Percentiles rank a stretch among this genome's conserved stretches.
Evolutionary conservation across 2,888 invertebrate genomes (phyloP).

Genomic region (Acrocyrtus sp.): DNA sequence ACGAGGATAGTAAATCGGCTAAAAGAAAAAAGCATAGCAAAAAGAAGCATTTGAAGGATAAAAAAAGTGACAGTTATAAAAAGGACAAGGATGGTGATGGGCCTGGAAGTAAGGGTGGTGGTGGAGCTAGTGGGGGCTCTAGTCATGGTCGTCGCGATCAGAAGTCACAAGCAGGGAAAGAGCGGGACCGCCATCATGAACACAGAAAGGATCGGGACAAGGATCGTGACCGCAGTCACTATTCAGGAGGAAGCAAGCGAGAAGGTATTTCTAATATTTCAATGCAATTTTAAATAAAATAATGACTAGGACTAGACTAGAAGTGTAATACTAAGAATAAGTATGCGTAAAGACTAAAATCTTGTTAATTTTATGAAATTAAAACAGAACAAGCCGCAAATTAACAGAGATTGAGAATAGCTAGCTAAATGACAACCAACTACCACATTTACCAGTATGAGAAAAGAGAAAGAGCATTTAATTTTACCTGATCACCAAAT

Average conservation of each 20-base stretch:
- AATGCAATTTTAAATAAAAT: no score
- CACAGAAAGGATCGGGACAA: slow-evolving; percentile 27
- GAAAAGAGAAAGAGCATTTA: no score
- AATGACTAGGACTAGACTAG: no score
- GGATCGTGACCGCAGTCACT: slow-evolving; percentile 9
- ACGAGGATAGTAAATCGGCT: slow-evolving; percentile 37
- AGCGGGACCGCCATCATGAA: slow-evolving; percentile 20
- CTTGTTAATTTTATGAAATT: no score
- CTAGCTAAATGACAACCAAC: no score
- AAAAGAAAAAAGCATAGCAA: slow-evolving; percentile 41
- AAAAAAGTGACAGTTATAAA: slow-evolving; percentile 40
- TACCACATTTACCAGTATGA: no score
- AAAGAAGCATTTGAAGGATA: slow-evolving; percentile 38
- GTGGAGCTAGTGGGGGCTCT: slow-evolving; percentile 24
- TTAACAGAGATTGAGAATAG: no score
- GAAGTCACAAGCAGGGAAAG: slow-evolving; percentile 1
- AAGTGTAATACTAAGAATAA: no score
- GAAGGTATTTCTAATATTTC: no score
- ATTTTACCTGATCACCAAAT: no score
- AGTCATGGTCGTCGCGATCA: slow-evolving; percentile 34
- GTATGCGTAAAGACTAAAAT: no score
- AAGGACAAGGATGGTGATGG: slow-evolving; percentile 34
- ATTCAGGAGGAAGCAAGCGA: slow-evolving; percentile 42
- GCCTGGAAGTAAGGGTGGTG: slow-evolving; percentile 29
- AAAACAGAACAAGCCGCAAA: no score